Conservation (phyloP, 2,888 invertebrate species). For the Leistus spinibarbis region DNA sequence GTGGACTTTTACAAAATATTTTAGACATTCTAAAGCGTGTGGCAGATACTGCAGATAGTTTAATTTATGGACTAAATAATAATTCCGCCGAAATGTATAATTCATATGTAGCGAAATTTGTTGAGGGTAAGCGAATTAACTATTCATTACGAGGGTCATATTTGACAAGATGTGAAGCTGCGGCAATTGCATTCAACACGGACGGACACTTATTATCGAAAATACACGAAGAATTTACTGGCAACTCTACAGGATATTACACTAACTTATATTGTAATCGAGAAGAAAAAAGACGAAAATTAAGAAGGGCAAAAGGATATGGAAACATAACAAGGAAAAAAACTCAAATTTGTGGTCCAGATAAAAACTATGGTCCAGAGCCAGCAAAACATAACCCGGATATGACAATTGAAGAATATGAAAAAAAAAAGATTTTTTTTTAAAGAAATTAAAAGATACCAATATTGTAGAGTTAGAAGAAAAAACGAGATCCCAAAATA, state of each 20-base stretch:
- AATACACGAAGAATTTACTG: background rate
- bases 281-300: background rate
- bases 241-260: background rate
- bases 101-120: slow-evolving; percentile 17
- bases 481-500: too few species aligned
- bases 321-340: background rate
- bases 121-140: slow-evolving; percentile 13
- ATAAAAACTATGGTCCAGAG: background rate
- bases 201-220: background rate
- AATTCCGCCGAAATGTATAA: slow-evolving; percentile 29
- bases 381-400: background rate
- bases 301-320: background rate
- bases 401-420: background rate
- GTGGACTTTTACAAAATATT: slow-evolving; percentile 12
- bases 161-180: background rate
- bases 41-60: slow-evolving; percentile 2
- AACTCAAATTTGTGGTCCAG: background rate
- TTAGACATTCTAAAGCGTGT: slow-evolving; percentile 7
- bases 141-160: background rate
- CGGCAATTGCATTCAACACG: background rate
- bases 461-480: too few species aligned
- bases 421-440: background rate
- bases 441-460: background rate
- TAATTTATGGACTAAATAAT: slow-evolving; percentile 15
- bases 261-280: background rate